Conservation (phyloP, 2,113 vertebrate species). For the Embiotoca jacksoni region DNA sequence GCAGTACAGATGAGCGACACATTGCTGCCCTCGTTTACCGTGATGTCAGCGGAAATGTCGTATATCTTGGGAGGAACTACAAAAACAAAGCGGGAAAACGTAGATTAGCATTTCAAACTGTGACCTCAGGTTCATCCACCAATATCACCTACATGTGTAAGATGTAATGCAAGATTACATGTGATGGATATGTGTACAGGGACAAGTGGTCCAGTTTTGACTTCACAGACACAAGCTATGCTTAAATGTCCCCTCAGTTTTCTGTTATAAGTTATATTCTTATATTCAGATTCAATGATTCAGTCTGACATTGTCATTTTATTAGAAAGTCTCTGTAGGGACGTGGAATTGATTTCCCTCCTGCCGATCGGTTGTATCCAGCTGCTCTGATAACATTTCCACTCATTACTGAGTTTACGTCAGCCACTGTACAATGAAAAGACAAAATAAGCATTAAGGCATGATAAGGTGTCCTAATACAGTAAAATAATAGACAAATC, state of each 20-base stretch:
- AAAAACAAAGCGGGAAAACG: slow-evolving; percentile 60
- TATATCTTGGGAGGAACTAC: slow-evolving; percentile 97
- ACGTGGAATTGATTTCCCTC: slow-evolving; percentile 6
- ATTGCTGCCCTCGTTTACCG: slow-evolving; percentile 96
- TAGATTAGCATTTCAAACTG: slow-evolving; percentile 54
- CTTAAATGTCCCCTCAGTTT: not conserved
- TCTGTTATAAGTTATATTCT: not conserved
- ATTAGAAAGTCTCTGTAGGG: slow-evolving; percentile 1
- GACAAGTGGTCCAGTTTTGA: slow-evolving; percentile 4
- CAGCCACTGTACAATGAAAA: not conserved
- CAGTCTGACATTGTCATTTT: slow-evolving; percentile 15
- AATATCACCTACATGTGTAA: not conserved
- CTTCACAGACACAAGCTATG: not conserved
- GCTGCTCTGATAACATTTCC: slow-evolving; percentile 14
- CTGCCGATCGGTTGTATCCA: slow-evolving; percentile 16
- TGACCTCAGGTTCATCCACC: slow-evolving; percentile 1
- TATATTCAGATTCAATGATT: not conserved
- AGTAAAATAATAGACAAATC: not conserved
- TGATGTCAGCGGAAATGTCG: slow-evolving; percentile 92
- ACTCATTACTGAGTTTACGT: slow-evolving; percentile 1
- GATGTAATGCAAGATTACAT: not conserved
- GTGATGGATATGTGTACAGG: not conserved
- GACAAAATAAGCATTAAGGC: not conserved
- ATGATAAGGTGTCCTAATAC: not conserved
- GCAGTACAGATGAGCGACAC: slow-evolving; percentile 95